phyloP scores from a whole-genome alignment of 2,797 vertebrate genomes.

The Oreonectes daqikongensis region DNA sequence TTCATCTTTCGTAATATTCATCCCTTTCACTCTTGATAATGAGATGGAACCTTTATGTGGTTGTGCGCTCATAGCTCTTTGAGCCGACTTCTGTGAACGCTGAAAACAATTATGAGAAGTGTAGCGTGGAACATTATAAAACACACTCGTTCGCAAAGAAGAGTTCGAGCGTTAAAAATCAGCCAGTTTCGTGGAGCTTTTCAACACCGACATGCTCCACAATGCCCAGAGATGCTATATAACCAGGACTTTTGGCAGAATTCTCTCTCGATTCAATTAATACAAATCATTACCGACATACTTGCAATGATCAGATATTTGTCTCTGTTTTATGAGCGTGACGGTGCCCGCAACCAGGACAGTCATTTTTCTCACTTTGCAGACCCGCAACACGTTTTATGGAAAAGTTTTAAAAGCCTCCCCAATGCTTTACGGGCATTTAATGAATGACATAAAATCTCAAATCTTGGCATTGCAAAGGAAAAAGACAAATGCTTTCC shows the following conservation, averaged over 20 bases:
- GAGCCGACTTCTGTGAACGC: constrained; percentile 6
- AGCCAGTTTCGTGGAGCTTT: constrained; percentile 9
- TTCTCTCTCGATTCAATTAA: constrained; percentile 45
- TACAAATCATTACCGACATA: constrained; percentile 45
- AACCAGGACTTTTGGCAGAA: constrained; percentile 35
- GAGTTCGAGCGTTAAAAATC: constrained; percentile 23
- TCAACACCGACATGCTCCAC: constrained; percentile 36
- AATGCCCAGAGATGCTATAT: constrained; percentile 34
- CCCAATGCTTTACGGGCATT: constrained; percentile 70
- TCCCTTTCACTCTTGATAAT: constrained; percentile 50
- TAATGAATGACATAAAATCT: constrained; percentile 74
- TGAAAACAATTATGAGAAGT: constrained; percentile 40
- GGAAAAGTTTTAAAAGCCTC: constrained; percentile 68
- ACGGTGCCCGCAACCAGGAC: constrained; percentile 45
- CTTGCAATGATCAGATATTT: constrained; percentile 54
- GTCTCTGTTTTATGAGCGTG: constrained; percentile 58
- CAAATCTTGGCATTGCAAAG: constrained; percentile 60
- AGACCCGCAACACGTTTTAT: constrained; percentile 70
- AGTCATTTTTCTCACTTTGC: constrained; percentile 66
- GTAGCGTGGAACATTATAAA: constrained; percentile 35
- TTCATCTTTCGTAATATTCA: constrained; percentile 14
- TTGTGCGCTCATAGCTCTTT: background rate
- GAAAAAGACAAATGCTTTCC: constrained; percentile 66
- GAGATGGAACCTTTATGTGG: constrained; percentile 46
- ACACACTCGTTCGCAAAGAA: constrained; percentile 31